Evolutionary conservation across 2,888 invertebrate species (phyloP).

Genomic region (Flexamia atlantica): DNA sequence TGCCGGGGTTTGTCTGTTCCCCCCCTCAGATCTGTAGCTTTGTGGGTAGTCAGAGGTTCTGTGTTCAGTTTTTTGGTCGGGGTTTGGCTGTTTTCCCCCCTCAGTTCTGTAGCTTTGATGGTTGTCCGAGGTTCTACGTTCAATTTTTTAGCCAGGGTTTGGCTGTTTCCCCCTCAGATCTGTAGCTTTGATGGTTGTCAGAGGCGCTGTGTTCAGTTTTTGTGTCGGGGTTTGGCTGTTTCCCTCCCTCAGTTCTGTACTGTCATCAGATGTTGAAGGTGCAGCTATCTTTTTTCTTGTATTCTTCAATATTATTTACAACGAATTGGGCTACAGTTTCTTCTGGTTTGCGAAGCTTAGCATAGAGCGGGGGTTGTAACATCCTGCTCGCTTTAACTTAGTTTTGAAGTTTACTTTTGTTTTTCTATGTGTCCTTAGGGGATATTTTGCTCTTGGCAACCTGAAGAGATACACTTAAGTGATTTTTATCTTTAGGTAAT

Average conservation of each 20-base stretch:
- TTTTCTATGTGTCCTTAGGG: neutral
- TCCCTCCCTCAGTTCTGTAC: neutral
- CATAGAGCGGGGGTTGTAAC: neutral
- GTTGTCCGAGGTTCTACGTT: neutral
- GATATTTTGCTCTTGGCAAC: neutral
- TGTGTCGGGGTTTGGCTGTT: conserved; percentile 12
- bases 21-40: neutral
- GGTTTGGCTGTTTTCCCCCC: neutral
- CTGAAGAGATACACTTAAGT: neutral
- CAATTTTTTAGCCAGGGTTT: neutral
- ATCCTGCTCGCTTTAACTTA: neutral
- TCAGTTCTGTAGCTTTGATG: neutral
- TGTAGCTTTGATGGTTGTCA: neutral
- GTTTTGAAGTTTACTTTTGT: neutral
- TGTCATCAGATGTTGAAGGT: too few species aligned
- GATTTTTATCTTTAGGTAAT: neutral
- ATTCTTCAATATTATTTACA: neutral
- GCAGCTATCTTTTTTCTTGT: neutral
- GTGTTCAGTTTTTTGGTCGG: neutral
- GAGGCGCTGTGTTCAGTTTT: neutral
- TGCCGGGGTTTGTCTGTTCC: neutral
- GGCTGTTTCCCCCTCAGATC: neutral
- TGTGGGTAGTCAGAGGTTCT: too few species aligned
- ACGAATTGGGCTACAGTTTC: neutral
- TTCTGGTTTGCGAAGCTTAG: neutral